Evolutionary conservation across 2,888 invertebrate genomes (phyloP).

Genomic region (Xestia rhomboidea): DNA sequence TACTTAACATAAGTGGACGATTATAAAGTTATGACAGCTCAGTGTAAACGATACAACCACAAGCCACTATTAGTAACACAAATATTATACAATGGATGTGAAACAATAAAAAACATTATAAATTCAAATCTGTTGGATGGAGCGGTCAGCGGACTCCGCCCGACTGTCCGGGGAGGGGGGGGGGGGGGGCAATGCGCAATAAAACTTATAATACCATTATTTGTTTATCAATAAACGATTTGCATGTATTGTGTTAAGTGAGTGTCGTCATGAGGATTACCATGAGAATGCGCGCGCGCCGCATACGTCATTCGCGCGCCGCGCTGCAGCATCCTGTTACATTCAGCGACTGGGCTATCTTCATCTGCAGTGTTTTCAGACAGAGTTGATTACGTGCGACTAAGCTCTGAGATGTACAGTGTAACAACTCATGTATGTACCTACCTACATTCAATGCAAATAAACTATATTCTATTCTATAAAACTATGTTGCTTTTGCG

Average conservation of each 20-base stretch:
- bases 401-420: neutral
- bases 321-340: constrained; percentile 10
- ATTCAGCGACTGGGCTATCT: constrained; percentile 16
- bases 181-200: constrained; percentile 80
- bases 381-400: neutral
- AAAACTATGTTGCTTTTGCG: neutral
- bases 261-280: constrained; percentile 78
- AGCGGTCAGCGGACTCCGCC: constrained; percentile 79
- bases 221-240: constrained; percentile 89
- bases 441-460: too few relatives aligned
- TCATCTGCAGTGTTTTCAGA: constrained; percentile 4
- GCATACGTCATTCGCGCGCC: constrained; percentile 37
- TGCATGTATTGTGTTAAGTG: constrained; percentile 89
- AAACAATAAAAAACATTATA: constrained; percentile 82
- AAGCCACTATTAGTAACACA: constrained; percentile 61
- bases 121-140: constrained; percentile 79
- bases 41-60: constrained; percentile 28
- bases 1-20: constrained; percentile 43
- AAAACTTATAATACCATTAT: constrained; percentile 88
- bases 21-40: constrained; percentile 45
- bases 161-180: too few relatives aligned
- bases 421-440: too few relatives aligned
- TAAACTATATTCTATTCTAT: too few relatives aligned
- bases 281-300: constrained; percentile 82
- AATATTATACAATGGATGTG: constrained; percentile 67